Evolutionary conservation across 2,888 invertebrate genomes (phyloP), one percentile per base, ranked within the genome.

Genomic region (Stegophylla sp.): DNA sequence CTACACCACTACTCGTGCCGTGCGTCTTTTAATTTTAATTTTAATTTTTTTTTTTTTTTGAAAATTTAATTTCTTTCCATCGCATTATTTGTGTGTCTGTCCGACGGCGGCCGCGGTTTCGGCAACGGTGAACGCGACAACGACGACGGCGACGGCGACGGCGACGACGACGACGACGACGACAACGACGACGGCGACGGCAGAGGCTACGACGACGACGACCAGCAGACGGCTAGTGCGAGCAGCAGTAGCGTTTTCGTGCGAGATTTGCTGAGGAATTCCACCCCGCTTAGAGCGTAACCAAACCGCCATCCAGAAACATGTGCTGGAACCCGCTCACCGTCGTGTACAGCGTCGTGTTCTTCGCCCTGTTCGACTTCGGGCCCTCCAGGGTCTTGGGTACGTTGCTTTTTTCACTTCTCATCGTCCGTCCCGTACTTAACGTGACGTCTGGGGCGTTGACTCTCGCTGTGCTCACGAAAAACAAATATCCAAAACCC

Each of bases 251-350:
- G 51, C 43, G 75, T 43, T 66, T 51, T 64, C 12, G n/a, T n/a
- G 34, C 20, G 23, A 45, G 3, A 56, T 63, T 48, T 51, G 28
- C 74, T 15, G 63, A 34, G 34, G 15, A 26, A 63, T 63, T 41
- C 28, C 23, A 23, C 53, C n/a, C 10, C 17, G 45, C 51, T 3
- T 15, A 17, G 34, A 15, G 61, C 23, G 20, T 23, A 51, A 34
- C 74, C 15, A 63, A 10, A 48, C 41, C 53, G 0, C 7, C 56
- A 9, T 67, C 56, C 77, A 23, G 67, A 77, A 67, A 61, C 3
- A 79, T 79, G 69, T 79, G 79, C 61, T 61, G 67, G 79, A 79
- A 79, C 26, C 59, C 69, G 69, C 69, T 69, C 79, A 61, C 45
- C 48, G 51, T 79, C 79, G 59, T 66, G 75, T 66, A 20, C 64